phyloP scores from a whole-genome alignment of 1,140 invertebrate species.

The Rhizoglyphus robini region DNA sequence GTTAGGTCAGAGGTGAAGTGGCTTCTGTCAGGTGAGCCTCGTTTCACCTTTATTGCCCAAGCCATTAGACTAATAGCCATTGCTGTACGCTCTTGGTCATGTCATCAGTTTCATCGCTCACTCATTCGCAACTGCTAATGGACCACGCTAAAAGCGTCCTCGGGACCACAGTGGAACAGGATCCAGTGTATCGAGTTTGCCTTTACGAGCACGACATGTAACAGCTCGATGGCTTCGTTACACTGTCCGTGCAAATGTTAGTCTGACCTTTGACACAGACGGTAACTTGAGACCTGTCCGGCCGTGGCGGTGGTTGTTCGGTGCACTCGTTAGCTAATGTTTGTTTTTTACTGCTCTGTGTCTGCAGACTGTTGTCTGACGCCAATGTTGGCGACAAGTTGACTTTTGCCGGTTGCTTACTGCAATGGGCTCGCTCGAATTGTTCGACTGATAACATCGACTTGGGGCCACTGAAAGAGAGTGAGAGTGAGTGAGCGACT shows the following conservation, averaged over 20 bases:
- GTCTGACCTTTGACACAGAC: slow-evolving; percentile 12
- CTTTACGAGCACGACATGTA: background rate
- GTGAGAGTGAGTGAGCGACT: too few relatives aligned
- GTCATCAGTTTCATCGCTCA: too few relatives aligned
- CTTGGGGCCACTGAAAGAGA: background rate
- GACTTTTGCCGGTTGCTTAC: slow-evolving; percentile 5
- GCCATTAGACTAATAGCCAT: too few relatives aligned
- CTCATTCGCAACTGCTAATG: too few relatives aligned
- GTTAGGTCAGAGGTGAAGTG: too few relatives aligned
- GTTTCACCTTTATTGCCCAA: too few relatives aligned
- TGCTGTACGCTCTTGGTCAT: too few relatives aligned
- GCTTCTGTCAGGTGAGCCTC: too few relatives aligned
- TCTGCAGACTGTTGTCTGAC: background rate
- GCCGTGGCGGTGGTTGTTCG: background rate
- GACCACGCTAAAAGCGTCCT: too few relatives aligned
- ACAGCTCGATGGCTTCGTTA: background rate
- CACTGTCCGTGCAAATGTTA: background rate
- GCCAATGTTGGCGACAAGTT: slow-evolving; percentile 1
- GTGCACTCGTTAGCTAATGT: slow-evolving; percentile 5
- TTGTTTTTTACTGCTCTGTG: slow-evolving; percentile 1
- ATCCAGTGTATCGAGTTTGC: background rate
- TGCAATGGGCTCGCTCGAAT: background rate
- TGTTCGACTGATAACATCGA: background rate
- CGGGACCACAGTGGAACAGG: too few relatives aligned
- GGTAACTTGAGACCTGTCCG: slow-evolving; percentile 9